These are phyloP conservation scores for Xyrichtys novacula DNA, from an alignment of 2,797 vertebrate genomes.

Conservation along the genomic window DNA sequence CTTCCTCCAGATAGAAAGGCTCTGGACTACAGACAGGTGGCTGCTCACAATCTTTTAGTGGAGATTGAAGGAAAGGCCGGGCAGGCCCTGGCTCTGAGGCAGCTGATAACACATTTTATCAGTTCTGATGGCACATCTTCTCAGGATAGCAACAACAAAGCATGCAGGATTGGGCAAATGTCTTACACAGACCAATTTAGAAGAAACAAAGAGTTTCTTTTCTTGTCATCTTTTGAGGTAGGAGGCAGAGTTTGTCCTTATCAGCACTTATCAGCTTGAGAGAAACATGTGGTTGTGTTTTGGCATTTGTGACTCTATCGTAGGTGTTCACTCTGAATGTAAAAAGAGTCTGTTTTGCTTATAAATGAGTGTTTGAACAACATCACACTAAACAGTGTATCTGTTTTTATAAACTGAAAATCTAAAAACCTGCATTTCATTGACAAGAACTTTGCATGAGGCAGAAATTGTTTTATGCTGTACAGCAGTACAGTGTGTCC, in stretches of 20 bases:
- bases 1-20: slow-evolving; percentile 38
- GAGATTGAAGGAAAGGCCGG: slow-evolving; percentile 34
- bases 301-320: too few species aligned
- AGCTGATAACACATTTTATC: slow-evolving; percentile 62
- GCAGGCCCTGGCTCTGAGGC: slow-evolving; percentile 23
- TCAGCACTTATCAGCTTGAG: not conserved
- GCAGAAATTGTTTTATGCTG: too few species aligned
- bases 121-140: slow-evolving; percentile 14
- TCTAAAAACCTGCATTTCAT: too few species aligned
- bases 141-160: slow-evolving; percentile 22
- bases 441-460: too few species aligned
- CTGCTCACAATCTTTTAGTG: slow-evolving; percentile 56
- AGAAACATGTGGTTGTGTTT: not conserved
- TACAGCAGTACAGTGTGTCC: too few species aligned
- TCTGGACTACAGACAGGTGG: slow-evolving; percentile 51
- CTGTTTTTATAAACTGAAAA: too few species aligned
- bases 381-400: too few species aligned
- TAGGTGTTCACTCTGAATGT: too few species aligned
- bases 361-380: too few species aligned
- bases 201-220: not conserved
- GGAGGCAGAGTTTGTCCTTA: not conserved
- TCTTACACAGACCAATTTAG: slow-evolving; percentile 6
- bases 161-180: slow-evolving; percentile 3
- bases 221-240: not conserved
- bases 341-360: too few species aligned